A percentile compares a stretch with the other conserved stretches of the same genome.
These are phyloP conservation scores for Frankliniella fusca DNA, from an alignment of 2,888 invertebrate genomes.

Conservation along the genomic window DNA sequence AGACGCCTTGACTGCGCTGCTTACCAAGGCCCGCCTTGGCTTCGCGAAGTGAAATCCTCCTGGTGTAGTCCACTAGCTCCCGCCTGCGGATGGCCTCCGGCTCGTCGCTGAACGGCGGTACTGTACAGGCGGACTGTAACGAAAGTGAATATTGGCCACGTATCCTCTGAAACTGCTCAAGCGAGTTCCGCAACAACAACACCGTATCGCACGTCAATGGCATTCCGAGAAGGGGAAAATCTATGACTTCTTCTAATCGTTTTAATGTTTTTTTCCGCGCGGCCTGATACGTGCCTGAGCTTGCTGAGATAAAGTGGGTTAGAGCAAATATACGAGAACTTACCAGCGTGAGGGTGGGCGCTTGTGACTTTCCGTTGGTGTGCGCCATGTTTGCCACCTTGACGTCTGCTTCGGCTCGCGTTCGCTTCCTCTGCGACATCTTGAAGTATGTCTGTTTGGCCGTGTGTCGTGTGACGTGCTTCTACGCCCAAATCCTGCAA, in stretches of 20 bases:
- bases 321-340: background rate
- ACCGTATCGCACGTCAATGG: background rate
- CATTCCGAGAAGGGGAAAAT: background rate
- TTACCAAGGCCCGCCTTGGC: constrained; percentile 71
- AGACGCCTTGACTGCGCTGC: constrained; percentile 53
- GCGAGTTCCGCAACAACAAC: background rate
- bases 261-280: background rate
- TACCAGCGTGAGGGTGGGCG: background rate
- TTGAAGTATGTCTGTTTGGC: background rate
- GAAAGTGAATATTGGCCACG: no score
- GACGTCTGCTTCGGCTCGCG: background rate
- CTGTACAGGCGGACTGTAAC: constrained; percentile 59
- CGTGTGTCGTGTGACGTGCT: no score
- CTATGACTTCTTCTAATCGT: background rate
- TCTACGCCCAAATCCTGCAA: no score
- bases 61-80: constrained; percentile 71
- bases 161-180: no score
- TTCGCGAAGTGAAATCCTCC: constrained; percentile 75
- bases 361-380: background rate
- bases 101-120: constrained; percentile 84
- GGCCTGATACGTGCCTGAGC: background rate
- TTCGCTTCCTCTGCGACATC: background rate
- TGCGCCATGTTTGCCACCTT: background rate
- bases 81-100: constrained; percentile 67
- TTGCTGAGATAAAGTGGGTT: background rate